These are phyloP conservation scores for Oryzias dopingdopingensis DNA, from an alignment of 2,797 vertebrate species.

Conservation along the genomic window DNA sequence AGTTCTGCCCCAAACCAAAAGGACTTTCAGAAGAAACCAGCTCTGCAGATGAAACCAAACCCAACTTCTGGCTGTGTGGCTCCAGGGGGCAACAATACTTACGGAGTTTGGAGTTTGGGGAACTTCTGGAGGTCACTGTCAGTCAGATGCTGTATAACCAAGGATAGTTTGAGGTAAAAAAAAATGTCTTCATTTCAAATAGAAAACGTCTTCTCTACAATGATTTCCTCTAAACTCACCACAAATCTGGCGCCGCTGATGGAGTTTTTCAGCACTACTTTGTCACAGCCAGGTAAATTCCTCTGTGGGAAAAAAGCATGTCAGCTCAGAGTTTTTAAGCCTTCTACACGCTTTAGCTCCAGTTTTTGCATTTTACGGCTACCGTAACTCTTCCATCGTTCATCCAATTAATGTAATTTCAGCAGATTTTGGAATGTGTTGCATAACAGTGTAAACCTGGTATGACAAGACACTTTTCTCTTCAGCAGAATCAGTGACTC, in stretches of 20 bases:
- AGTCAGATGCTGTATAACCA: slow-evolving; percentile 83
- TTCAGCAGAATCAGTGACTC: no score
- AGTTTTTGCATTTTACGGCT: no score
- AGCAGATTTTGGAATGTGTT: no score
- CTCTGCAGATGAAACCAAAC: no score
- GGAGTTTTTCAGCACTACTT: slow-evolving; percentile 80
- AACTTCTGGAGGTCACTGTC: slow-evolving; percentile 94
- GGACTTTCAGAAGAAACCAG: no score
- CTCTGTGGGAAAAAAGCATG: slow-evolving; percentile 65
- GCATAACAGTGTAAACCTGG: no score
- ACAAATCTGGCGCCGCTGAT: slow-evolving; percentile 89
- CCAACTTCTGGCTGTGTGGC: no score
- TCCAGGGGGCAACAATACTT: slow-evolving; percentile 64
- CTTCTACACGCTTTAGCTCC: no score
- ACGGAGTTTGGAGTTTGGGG: slow-evolving; percentile 90
- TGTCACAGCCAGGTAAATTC: slow-evolving; percentile 87
- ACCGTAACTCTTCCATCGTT: no score
- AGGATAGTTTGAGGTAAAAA: neutral
- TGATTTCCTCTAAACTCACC: slow-evolving; percentile 77
- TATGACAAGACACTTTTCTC: no score
- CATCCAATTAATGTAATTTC: no score
- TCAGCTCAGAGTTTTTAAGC: neutral
- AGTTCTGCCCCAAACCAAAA: no score
- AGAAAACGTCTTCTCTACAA: neutral
- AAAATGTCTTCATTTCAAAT: neutral